These are phyloP conservation scores for Phalera bucephala DNA, from an alignment of 2,888 invertebrate genomes.

Conservation along the genomic window DNA sequence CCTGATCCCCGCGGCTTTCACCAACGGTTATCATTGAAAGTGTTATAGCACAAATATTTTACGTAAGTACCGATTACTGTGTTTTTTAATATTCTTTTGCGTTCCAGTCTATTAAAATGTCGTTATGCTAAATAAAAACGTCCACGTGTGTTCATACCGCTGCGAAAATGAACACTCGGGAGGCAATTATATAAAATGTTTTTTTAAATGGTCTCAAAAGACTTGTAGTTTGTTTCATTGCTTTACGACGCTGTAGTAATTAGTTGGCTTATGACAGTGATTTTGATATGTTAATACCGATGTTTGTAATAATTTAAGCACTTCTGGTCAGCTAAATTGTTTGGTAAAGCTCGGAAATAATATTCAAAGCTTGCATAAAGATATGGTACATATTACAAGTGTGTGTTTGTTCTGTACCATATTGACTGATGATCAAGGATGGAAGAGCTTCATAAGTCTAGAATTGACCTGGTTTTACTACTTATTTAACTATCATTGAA, in stretches of 20 bases:
- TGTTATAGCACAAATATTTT: slow-evolving; percentile 81
- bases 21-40: slow-evolving; percentile 98
- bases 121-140: slow-evolving; percentile 60
- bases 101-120: slow-evolving; percentile 63
- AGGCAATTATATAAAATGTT: slow-evolving; percentile 51
- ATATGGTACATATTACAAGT: too few relatives aligned
- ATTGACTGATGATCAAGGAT: too few relatives aligned
- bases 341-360: too few relatives aligned
- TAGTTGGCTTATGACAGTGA: not conserved
- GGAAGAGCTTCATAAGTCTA: too few relatives aligned
- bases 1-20: slow-evolving; percentile 98
- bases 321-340: too few relatives aligned
- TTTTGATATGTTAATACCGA: too few relatives aligned
- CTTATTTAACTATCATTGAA: too few relatives aligned
- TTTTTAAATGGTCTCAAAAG: slow-evolving; percentile 46
- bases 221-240: slow-evolving; percentile 24
- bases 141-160: slow-evolving; percentile 50
- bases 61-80: slow-evolving; percentile 69
- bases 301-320: too few relatives aligned
- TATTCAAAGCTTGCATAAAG: too few relatives aligned
- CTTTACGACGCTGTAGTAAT: slow-evolving; percentile 1
- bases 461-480: too few relatives aligned
- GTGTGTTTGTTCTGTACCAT: too few relatives aligned
- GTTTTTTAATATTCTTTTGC: slow-evolving; percentile 49
- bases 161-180: slow-evolving; percentile 48